Evolutionary conservation across 2,797 vertebrate species (phyloP).

Genomic region (Heterohyrax brucei): DNA sequence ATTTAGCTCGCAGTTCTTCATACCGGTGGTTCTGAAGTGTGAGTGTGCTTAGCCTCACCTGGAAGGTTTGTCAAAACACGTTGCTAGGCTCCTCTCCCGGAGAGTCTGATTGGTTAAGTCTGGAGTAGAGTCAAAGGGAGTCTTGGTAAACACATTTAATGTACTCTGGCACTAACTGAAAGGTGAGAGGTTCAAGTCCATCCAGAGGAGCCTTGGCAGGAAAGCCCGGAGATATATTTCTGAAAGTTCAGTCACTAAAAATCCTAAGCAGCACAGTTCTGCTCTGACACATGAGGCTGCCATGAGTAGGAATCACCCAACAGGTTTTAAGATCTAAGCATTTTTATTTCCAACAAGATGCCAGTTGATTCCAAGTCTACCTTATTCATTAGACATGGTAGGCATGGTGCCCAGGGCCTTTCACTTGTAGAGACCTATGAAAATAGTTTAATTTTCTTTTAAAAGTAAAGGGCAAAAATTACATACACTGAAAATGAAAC

Average conservation of each 20-base stretch:
- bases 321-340: not conserved
- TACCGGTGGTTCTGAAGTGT: conserved; percentile 6
- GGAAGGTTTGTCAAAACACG: not conserved
- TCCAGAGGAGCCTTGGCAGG: not conserved
- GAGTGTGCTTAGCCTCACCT: not conserved
- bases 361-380: not conserved
- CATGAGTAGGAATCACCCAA: no score
- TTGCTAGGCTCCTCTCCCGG: not conserved
- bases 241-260: not conserved
- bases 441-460: conserved; percentile 8
- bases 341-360: not conserved
- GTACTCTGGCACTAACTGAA: not conserved
- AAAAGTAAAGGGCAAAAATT: conserved; percentile 44
- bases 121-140: no score
- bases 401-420: not conserved
- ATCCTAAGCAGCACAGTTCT: not conserved
- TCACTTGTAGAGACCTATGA: not conserved
- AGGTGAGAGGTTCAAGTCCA: not conserved
- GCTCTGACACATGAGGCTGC: no score
- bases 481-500: not conserved
- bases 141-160: not conserved
- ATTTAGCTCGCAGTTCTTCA: not conserved
- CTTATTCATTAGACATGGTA: not conserved
- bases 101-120: conserved; percentile 33
- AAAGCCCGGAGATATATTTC: not conserved